These are phyloP conservation scores for Stigmatopora argus DNA, from an alignment of 2,113 vertebrate species.

Conservation along the genomic window DNA sequence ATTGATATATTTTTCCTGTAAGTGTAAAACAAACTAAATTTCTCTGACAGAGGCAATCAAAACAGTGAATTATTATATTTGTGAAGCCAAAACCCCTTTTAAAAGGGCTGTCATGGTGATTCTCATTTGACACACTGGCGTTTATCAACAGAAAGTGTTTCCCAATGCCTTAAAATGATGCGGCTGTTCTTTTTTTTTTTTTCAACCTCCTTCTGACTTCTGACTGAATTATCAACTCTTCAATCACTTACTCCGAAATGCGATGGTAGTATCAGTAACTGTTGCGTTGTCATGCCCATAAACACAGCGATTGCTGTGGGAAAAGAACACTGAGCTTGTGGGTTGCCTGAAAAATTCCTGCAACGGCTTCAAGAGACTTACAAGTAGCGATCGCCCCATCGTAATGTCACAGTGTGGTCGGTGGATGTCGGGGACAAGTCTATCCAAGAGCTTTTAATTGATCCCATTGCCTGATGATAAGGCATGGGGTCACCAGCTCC, in stretches of 20 bases:
- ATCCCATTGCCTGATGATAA: constrained; percentile 59
- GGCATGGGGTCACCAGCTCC: constrained; percentile 55
- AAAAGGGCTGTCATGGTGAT: background rate
- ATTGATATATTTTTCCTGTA: too few species aligned
- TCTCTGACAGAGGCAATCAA: too few species aligned
- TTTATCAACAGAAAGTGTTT: background rate
- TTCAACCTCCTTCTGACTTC: background rate
- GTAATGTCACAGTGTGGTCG: constrained; percentile 38
- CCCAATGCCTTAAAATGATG: background rate
- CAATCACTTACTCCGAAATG: constrained; percentile 59
- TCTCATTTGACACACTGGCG: background rate
- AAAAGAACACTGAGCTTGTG: constrained; percentile 3
- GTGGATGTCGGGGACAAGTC: constrained; percentile 45
- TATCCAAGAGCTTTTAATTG: constrained; percentile 65
- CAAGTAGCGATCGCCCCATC: constrained; percentile 61
- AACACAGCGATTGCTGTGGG: constrained; percentile 51
- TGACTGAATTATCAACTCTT: background rate
- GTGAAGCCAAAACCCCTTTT: background rate
- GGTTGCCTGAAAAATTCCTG: background rate
- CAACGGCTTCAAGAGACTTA: constrained; percentile 31
- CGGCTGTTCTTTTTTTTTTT: background rate
- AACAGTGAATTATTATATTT: background rate
- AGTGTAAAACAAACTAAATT: too few species aligned
- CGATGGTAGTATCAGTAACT: constrained; percentile 42
- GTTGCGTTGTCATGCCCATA: constrained; percentile 57